Base-by-base conservation (phyloP, 1,140 invertebrate species). In the Drosophila nikananu region DNA sequence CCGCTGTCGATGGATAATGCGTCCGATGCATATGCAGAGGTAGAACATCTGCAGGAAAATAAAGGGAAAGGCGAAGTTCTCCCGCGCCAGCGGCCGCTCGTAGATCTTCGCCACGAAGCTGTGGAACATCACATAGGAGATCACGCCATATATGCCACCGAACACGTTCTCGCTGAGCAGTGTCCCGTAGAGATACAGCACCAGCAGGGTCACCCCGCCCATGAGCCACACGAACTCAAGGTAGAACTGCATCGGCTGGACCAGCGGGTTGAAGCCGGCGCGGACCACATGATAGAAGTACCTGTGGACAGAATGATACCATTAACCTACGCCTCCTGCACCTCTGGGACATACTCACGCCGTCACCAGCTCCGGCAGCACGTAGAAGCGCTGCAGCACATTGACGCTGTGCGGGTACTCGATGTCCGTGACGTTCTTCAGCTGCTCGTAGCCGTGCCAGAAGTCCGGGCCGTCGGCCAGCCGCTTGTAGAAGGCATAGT, bases 51-150 rank as follows among this genome's bases (percentile, higher is more conserved):
- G 92, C 59, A 91, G 59, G 59, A 91, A 84, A 51, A 93, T 93
- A 27, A 93, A 91, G 5, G 92, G 92, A 59, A 93, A 92, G 44
- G 92, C 92, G 32, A 93, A 93, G 60, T 93, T 93, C 63, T 93
- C 92, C 3, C 92, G 61, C 1, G 91, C 91, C 61, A 92, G 25
- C 13, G 92, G 92, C 1, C 80, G 68, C 44, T 92, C 84, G 46
- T 93, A 93, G 17, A 93, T 93, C 63, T 92, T 92, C 7, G 92
- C 74, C 6, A 89, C 92, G 58, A 89, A 90, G 65, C 84, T 91
- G 67, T 93, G 92, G 70, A 93, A 93, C 86, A 92, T 92, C 27
- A 93, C 39, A 30, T 93, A 93, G n/a, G 91, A 93, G 37, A 91
- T 80, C 15, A 93, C 92, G 8, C 91, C 91, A 37, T 91, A 92